Evolutionary conservation across 2,113 vertebrate species (phyloP), one percentile per base, ranked within the genome.

Genomic region (Columba livia): DNA sequence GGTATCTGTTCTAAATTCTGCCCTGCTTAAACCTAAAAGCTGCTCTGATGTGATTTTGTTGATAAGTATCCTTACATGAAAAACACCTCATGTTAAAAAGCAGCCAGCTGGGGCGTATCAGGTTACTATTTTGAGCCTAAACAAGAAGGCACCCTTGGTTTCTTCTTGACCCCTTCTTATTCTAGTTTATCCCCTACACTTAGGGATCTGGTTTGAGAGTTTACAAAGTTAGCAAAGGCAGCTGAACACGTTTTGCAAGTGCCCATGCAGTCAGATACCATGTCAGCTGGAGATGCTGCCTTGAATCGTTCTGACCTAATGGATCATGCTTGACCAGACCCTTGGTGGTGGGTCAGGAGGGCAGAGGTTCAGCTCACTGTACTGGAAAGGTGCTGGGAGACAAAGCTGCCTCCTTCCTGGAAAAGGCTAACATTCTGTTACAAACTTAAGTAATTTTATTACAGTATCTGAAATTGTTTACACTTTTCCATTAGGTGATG

Each of bases 401-500:
- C 75, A 80, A 29, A 85, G 18, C 34, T 29, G 7, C 58, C 60
- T 48, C n/a, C n/a, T 48, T 78, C 42, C 36, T 86, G 57, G 53
- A 67, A 19, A 58, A 60, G 54, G 14, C 8, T 74, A 26, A 28
- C 11, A 1, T 23, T 23, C 29, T 71, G 2, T 78, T 19, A 5
- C 4, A 72, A 44, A 7, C 4, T n/a, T 34, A 2, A 66, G 2
- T 21, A 61, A 29, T 18, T 2, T 4, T n/a, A 4, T 83, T 79
- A 7, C 71, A 25, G 32, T 58, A 31, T 19, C 40, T 84, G 70
- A 74, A 47, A 28, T 11, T 19, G 15, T 50, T 56, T 51, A 10
- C 5, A 11, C 12, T 57, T 23, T 60, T 79, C 77, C 73, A 12
- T 6, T 87, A 99, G 99, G 99, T 99, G 89, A 99, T 99, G 99